Evolutionary conservation across 2,113 vertebrate species (phyloP), one percentile per base, ranked within the genome.

Genomic region (Tamias sibiricus): DNA sequence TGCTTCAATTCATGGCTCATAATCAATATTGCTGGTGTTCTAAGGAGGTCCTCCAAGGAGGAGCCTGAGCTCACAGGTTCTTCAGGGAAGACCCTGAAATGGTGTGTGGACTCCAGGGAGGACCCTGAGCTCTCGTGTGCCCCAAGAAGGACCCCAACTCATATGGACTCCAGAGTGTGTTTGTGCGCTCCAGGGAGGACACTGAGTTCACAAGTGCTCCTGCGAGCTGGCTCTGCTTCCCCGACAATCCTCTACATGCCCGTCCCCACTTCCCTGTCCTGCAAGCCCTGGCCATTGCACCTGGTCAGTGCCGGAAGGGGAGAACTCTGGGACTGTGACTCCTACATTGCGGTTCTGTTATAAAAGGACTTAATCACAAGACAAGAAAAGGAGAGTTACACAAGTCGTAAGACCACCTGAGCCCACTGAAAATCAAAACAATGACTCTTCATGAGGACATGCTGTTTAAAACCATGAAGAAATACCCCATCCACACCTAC

Each of bases 381-480:
- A 32, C 10, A 17, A 37, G 0, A 9, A 32, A 59, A 35, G 4
- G 10, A 13, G 0, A 8, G 10, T 37, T 40, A 22, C 19, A 19
- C 2, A 49, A 32, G 4, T 35, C 28, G 5, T 13, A 22, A 8
- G 52, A 30, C 19, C 30, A 12, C 20, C 22, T 54, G 59, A 2
- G 42, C 26, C 42, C 42, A 26, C 32, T 20, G 35, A 59, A 20
- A 52, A 42, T 37, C 20, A 72, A 40, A 90, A 16, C 10, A 11
- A 40, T 4, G 44, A 30, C 2, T 84, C 7, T 64, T 47, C 19
- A 4, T 0, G 9, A 32, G 64, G 44, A 22, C 74, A 74, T 4
- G 22, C 37, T 37, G 35, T 14, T 32, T 17, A 85, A 62, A 64
- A 30, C 42, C 37, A 92, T 42, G 8, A 0, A 0, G 49, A 66